Percentiles rank a stretch among this genome's conserved stretches.
Evolutionary conservation across 2,113 vertebrate genomes (phyloP).

Genomic region (Colius striatus): DNA sequence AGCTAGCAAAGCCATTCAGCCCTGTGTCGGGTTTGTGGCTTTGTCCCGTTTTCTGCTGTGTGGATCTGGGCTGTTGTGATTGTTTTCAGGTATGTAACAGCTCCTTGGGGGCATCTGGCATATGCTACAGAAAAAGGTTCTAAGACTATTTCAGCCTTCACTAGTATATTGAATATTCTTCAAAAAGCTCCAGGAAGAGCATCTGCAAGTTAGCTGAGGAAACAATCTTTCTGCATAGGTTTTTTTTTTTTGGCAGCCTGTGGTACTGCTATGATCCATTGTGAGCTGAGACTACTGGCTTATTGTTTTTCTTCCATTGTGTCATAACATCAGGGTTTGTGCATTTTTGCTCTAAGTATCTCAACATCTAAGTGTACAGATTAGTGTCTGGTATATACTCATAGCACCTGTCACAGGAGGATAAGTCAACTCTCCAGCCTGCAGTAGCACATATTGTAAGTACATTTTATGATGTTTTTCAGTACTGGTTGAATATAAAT

Average conservation of each 20-base stretch:
- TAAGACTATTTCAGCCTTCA: not conserved
- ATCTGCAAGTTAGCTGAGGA: not conserved
- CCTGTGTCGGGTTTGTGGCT: accelerated
- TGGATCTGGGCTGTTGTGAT: not conserved
- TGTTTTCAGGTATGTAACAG: not conserved
- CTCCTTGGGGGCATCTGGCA: not conserved
- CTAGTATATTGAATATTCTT: not conserved
- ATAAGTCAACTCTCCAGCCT: not conserved
- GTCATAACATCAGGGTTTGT: not conserved
- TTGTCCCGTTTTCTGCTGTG: not conserved
- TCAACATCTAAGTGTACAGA: not conserved
- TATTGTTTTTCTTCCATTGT: not conserved
- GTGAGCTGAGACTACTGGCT: not conserved
- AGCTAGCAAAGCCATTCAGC: not conserved
- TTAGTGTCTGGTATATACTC: not conserved
- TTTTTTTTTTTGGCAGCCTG: not conserved
- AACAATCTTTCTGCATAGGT: not conserved
- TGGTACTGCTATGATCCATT: not conserved
- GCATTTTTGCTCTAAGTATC: not conserved
- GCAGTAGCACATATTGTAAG: not conserved
- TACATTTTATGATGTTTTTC: not conserved
- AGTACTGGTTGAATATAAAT: not conserved
- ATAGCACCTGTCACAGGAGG: not conserved
- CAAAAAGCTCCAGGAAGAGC: not conserved
- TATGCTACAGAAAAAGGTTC: not conserved